Evolutionary conservation across 2,888 invertebrate genomes (phyloP).

Genomic region (Cacoxenus indagator): DNA sequence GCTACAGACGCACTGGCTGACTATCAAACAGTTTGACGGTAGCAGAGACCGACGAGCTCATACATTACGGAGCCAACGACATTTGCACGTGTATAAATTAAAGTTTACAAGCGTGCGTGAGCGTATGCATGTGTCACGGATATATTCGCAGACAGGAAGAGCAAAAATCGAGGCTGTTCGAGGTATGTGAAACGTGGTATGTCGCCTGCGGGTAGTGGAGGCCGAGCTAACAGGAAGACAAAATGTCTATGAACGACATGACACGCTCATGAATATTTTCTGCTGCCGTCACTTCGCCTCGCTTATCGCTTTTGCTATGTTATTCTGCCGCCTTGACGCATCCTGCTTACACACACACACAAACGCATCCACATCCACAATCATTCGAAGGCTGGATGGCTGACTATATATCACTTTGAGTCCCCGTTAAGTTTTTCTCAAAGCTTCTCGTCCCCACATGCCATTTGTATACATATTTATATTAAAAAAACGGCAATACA

Average conservation of each 20-base stretch:
- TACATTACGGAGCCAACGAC: background rate
- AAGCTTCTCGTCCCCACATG: conserved; percentile 2
- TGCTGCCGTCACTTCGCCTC: conserved; percentile 27
- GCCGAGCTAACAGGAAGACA: background rate
- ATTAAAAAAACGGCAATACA: conserved; percentile 26
- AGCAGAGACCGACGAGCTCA: background rate
- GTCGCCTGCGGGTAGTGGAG: background rate
- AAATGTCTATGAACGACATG: conserved; percentile 35
- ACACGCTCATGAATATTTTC: conserved; percentile 60
- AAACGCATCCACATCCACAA: background rate
- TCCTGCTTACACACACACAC: background rate
- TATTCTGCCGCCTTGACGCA: background rate
- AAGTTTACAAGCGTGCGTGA: conserved; percentile 9
- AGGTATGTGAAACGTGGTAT: background rate
- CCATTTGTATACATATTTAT: conserved; percentile 29
- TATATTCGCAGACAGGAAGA: background rate
- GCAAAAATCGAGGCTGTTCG: background rate
- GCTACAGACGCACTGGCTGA: conserved; percentile 1
- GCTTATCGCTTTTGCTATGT: conserved; percentile 7
- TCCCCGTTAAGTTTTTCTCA: conserved; percentile 25
- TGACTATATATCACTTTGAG: conserved; percentile 29
- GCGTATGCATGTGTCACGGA: background rate
- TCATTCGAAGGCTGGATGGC: too few relatives aligned
- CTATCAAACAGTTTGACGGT: background rate
- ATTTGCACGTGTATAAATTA: conserved; percentile 19